Evolutionary conservation across 2,888 invertebrate genomes (phyloP).

Genomic region (Epinotia bilunana): DNA sequence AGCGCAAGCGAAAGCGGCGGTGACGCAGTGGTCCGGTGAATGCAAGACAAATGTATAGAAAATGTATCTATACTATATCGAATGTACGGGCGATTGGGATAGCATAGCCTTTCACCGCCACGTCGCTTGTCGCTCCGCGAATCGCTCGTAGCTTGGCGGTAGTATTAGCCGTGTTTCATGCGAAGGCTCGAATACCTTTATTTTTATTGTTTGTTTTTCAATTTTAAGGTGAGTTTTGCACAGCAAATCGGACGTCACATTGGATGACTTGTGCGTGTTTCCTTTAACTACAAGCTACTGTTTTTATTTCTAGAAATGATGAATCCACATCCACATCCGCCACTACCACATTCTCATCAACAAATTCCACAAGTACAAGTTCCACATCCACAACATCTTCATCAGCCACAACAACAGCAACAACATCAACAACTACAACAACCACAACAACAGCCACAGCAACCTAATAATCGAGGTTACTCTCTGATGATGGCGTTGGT

Average conservation of each 20-base stretch:
- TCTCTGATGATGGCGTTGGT: constrained; percentile 38
- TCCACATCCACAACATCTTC: constrained; percentile 1
- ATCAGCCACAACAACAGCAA: not conserved
- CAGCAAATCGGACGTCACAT: constrained; percentile 2
- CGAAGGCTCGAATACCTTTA: constrained; percentile 5
- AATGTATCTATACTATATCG: constrained; percentile 25
- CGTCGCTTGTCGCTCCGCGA: constrained; percentile 35
- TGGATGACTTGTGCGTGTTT: constrained; percentile 4
- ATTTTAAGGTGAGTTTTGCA: constrained; percentile 21
- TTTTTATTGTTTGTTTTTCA: constrained; percentile 14
- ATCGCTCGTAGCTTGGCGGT: constrained; percentile 27
- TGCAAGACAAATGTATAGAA: constrained; percentile 26
- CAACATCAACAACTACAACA: constrained; percentile 6
- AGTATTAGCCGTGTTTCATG: constrained; percentile 21
- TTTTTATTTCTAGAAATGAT: constrained; percentile 24
- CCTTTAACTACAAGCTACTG: constrained; percentile 4
- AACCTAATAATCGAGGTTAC: constrained; percentile 28
- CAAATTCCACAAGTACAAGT: constrained; percentile 21
- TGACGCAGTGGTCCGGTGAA: constrained; percentile 26
- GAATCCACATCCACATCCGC: constrained; percentile 28
- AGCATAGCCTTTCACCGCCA: constrained; percentile 33
- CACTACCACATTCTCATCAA: constrained; percentile 9
- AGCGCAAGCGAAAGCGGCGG: constrained; percentile 29
- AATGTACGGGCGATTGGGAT: constrained; percentile 18
- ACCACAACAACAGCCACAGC: constrained; percentile 11